Conservation (phyloP, 2,797 vertebrate genomes). For the Tachyglossus aculeatus region DNA sequence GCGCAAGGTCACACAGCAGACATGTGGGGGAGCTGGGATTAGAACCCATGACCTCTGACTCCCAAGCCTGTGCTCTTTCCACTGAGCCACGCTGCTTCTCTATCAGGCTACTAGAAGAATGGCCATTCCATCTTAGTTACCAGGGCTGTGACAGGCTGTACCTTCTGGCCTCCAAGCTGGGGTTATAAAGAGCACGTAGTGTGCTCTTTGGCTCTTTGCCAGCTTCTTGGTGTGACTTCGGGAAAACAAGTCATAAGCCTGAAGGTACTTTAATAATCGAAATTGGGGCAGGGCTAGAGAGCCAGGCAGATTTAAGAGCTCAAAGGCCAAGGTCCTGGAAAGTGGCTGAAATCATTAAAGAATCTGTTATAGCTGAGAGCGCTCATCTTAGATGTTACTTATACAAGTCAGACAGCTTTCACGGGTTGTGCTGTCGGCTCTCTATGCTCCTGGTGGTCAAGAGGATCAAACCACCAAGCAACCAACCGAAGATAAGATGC, state of each 20-base stretch:
- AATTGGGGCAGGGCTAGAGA: slow-evolving; percentile 28
- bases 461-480: background rate
- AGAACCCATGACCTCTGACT: no score
- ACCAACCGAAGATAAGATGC: background rate
- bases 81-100: no score
- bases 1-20: no score
- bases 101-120: no score
- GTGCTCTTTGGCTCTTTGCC: slow-evolving; percentile 19
- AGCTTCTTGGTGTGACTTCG: slow-evolving; percentile 25
- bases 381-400: background rate
- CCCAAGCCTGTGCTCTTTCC: no score
- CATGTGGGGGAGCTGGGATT: no score
- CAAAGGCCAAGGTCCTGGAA: background rate
- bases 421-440: background rate
- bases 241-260: slow-evolving; percentile 53
- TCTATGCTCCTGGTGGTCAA: background rate
- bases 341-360: background rate
- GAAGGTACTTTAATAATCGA: slow-evolving; percentile 41
- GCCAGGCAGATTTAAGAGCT: background rate
- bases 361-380: background rate
- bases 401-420: background rate
- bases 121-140: background rate
- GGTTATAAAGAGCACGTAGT: background rate
- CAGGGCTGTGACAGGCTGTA: background rate
- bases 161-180: background rate